A percentile compares a stretch with the other conserved stretches of the same genome.
phyloP scores from a whole-genome alignment of 2,888 invertebrate genomes.

The Sphaerophoria rueppellii region DNA sequence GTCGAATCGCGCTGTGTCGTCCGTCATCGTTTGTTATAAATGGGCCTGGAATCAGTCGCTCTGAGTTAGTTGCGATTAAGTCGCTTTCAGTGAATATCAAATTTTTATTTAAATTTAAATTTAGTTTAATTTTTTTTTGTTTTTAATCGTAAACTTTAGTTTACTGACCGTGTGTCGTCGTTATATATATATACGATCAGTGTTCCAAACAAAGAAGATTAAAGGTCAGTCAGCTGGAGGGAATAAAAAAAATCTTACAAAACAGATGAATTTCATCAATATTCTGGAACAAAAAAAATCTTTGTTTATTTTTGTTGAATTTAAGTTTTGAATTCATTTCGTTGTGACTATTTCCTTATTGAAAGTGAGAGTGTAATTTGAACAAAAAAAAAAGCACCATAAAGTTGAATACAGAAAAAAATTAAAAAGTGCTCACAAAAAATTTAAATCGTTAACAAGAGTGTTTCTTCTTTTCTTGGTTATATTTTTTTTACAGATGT shows the following conservation, averaged over 20 bases:
- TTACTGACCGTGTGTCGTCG: conserved; percentile 22
- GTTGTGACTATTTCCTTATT: not conserved
- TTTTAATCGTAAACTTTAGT: conserved; percentile 18
- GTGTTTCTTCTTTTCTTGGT: not conserved
- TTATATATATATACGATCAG: conserved; percentile 42
- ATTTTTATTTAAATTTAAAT: conserved; percentile 37
- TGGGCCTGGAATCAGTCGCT: conserved; percentile 79
- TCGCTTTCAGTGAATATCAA: conserved; percentile 69
- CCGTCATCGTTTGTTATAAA: conserved; percentile 79
- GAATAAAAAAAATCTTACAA: conserved; percentile 9
- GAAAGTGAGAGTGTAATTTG: conserved; percentile 23
- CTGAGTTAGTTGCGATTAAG: conserved; percentile 81
- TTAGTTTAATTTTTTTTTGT: conserved; percentile 7
- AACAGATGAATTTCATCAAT: not conserved
- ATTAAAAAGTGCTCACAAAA: not conserved
- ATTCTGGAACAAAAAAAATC: not conserved
- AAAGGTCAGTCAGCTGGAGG: conserved; percentile 56
- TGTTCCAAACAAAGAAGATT: conserved; percentile 58
- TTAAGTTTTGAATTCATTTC: not conserved
- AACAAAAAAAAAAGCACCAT: not conserved
- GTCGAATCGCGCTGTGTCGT: not conserved
- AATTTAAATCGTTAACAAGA: conserved; percentile 1
- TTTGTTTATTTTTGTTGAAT: not conserved
- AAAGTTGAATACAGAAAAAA: not conserved
- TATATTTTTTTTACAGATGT: conserved; percentile 72